A percentile compares a stretch with the other conserved stretches of the same genome.
Evolutionary conservation across 2,113 vertebrate genomes (phyloP).

Genomic region (Aptenodytes patagonicus): DNA sequence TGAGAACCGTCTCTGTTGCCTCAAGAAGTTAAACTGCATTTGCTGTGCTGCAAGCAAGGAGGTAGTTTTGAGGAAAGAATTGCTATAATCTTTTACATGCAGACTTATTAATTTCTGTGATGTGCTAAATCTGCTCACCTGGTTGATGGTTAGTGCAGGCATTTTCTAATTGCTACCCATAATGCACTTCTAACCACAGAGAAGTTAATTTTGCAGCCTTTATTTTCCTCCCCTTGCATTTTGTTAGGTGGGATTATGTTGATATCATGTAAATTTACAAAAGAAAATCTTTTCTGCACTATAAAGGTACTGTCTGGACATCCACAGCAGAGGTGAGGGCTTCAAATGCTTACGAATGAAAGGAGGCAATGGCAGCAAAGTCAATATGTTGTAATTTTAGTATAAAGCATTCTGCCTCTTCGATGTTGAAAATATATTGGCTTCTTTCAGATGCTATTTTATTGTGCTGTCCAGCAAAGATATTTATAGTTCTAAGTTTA

Average conservation of each 20-base stretch:
- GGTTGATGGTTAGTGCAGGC: not conserved
- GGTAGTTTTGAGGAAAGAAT: not conserved
- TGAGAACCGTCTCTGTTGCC: not conserved
- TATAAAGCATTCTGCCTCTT: not conserved
- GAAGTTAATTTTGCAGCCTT: constrained; percentile 18
- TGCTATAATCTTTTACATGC: constrained; percentile 17
- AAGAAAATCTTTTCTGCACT: not conserved
- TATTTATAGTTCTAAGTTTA: not conserved
- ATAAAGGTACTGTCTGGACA: not conserved
- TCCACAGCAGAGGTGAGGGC: not conserved
- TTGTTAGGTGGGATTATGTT: constrained; percentile 32
- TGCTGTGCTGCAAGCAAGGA: not conserved
- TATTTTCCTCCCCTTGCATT: not conserved
- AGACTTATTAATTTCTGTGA: constrained; percentile 36
- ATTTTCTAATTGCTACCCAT: constrained; percentile 65
- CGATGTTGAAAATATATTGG: not conserved
- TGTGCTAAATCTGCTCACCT: constrained; percentile 25
- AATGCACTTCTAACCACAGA: constrained; percentile 35
- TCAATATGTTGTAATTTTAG: not conserved
- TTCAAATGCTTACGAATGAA: not conserved
- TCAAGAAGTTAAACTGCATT: not conserved
- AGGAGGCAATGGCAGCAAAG: not conserved
- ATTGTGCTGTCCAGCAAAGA: not conserved
- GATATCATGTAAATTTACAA: constrained; percentile 34
- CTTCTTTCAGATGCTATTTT: not conserved